Evolutionary conservation across 2,113 vertebrate genomes (phyloP).

Genomic region (Rattus rattus): DNA sequence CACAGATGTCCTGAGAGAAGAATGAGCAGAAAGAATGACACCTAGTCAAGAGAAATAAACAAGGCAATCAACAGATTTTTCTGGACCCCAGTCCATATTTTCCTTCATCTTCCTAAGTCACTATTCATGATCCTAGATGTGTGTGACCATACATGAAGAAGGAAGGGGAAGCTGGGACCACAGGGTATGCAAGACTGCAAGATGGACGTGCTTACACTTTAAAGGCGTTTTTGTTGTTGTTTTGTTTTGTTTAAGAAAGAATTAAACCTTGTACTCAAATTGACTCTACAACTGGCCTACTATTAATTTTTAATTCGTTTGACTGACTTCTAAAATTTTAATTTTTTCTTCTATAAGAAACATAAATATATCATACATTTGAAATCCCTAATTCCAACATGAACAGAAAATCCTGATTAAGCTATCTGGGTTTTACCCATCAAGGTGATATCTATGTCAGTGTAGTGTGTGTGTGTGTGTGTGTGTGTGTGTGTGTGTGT

Average conservation of each 20-base stretch:
- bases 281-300: not conserved
- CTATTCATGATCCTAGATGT: no score
- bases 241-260: not conserved
- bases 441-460: not conserved
- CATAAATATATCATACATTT: not conserved
- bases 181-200: fast-evolving
- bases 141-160: not conserved
- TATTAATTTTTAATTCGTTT: not conserved
- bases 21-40: not conserved
- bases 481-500: not conserved
- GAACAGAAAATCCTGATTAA: constrained; percentile 22
- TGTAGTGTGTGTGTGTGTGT: not conserved
- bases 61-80: not conserved
- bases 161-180: not conserved
- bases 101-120: not conserved
- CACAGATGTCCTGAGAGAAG: not conserved
- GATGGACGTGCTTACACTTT: not conserved
- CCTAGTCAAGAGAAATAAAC: not conserved
- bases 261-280: not conserved
- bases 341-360: constrained; percentile 53
- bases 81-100: not conserved
- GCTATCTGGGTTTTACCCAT: not conserved
- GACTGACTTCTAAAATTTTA: constrained; percentile 1
- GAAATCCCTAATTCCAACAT: not conserved
- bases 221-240: not conserved